Percentiles rank a stretch among this genome's conserved stretches.
Evolutionary conservation across 2,888 invertebrate species (phyloP).

Genomic region (Oligia fasciuncula): DNA sequence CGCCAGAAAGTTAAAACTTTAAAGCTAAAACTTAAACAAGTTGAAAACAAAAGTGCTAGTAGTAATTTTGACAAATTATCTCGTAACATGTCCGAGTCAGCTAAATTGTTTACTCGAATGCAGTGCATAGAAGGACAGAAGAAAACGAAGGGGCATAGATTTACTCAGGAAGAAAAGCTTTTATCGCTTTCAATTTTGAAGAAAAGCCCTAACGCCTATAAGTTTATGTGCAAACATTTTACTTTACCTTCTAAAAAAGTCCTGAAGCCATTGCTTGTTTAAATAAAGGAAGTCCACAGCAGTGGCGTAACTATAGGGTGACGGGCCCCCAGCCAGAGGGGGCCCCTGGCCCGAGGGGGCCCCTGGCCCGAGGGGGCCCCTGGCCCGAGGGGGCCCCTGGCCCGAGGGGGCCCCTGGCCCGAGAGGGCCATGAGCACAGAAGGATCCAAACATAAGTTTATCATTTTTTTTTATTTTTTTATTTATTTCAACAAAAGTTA

Average conservation of each 20-base stretch:
- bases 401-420: no score
- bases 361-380: no score
- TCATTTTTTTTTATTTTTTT: no score
- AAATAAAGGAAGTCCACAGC: slow-evolving; percentile 4
- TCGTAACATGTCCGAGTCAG: slow-evolving; percentile 4
- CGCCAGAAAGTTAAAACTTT: slow-evolving; percentile 1
- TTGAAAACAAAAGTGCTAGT: neutral
- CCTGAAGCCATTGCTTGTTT: slow-evolving; percentile 13
- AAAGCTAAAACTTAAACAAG: neutral
- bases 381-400: no score
- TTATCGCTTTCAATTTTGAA: slow-evolving; percentile 25
- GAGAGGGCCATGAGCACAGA: no score
- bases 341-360: no score
- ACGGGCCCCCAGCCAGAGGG: no score
- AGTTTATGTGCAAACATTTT: slow-evolving; percentile 20
- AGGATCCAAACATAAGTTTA: no score
- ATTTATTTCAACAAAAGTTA: no score
- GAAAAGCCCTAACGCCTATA: slow-evolving; percentile 20
- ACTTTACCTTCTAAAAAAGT: slow-evolving; percentile 14
- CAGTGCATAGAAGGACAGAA: slow-evolving; percentile 13
- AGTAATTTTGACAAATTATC: slow-evolving; percentile 9
- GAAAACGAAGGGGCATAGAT: slow-evolving; percentile 19
- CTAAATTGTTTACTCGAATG: slow-evolving; percentile 17
- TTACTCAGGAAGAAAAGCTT: slow-evolving; percentile 21
- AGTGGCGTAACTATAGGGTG: no score